phyloP scores from a whole-genome alignment of 2,797 vertebrate genomes.

The Phoebastria nigripes region DNA sequence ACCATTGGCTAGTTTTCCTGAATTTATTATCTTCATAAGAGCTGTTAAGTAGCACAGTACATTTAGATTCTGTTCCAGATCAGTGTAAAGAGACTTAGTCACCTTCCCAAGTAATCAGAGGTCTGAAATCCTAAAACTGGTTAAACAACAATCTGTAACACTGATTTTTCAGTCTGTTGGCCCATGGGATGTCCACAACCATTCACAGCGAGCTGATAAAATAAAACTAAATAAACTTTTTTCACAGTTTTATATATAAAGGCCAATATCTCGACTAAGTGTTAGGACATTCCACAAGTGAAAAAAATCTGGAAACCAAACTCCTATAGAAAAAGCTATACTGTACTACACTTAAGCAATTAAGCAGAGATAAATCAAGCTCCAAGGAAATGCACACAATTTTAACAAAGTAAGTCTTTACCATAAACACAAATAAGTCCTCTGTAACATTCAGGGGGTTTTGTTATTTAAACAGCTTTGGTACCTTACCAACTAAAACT shows the following conservation, averaged over 20 bases:
- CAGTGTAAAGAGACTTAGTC: neutral
- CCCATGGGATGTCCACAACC: neutral
- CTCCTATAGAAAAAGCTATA: neutral
- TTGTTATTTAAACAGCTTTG: neutral
- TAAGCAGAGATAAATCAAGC: neutral
- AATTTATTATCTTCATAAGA: neutral
- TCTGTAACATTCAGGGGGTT: neutral
- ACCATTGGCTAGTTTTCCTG: neutral
- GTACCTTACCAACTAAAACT: neutral
- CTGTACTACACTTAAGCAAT: neutral
- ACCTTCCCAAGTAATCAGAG: neutral
- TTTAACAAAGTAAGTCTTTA: neutral
- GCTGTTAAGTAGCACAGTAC: neutral
- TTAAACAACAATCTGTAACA: neutral
- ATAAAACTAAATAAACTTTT: neutral
- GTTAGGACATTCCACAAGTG: neutral
- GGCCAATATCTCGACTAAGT: neutral
- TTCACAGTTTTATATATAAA: neutral
- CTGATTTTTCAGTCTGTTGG: neutral
- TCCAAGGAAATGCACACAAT: neutral
- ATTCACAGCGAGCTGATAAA: neutral
- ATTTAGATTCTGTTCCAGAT: neutral
- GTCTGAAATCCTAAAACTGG: neutral
- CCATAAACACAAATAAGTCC: neutral
- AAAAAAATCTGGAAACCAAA: neutral